These are phyloP conservation scores for Agrochola litura DNA, from an alignment of 2,888 invertebrate species.

Conservation along the genomic window DNA sequence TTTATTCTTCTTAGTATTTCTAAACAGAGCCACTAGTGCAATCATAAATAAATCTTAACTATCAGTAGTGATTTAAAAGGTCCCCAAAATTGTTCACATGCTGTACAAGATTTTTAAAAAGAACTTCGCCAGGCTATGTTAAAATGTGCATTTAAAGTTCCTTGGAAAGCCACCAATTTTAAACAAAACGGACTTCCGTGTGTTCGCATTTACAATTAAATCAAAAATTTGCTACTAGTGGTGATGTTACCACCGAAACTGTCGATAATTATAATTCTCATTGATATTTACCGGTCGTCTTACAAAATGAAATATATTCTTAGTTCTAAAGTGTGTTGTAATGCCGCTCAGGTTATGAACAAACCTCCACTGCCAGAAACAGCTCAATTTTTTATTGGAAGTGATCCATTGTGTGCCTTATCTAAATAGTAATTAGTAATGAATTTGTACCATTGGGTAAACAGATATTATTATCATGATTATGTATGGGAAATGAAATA, in stretches of 20 bases:
- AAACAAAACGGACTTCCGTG: neutral
- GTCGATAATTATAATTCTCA: slow-evolving; percentile 61
- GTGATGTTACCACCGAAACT: slow-evolving; percentile 58
- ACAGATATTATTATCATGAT: slow-evolving; percentile 36
- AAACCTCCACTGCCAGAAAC: slow-evolving; percentile 66
- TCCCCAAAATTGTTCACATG: slow-evolving; percentile 25
- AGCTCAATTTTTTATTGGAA: slow-evolving; percentile 64
- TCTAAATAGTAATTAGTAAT: slow-evolving; percentile 31
- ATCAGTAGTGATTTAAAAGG: neutral
- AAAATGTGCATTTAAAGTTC: slow-evolving; percentile 7
- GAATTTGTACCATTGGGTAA: slow-evolving; percentile 23
- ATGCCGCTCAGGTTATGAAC: slow-evolving; percentile 52
- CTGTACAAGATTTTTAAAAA: neutral
- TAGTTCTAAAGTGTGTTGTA: slow-evolving; percentile 28
- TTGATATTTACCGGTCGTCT: slow-evolving; percentile 39
- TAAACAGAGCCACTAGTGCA: slow-evolving; percentile 43
- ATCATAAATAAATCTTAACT: neutral
- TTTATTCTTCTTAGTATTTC: slow-evolving; percentile 54
- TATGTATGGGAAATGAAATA: slow-evolving; percentile 39
- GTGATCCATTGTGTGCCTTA: slow-evolving; percentile 60
- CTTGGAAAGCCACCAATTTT: neutral
- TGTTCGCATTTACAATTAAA: neutral
- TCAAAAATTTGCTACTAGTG: slow-evolving; percentile 31
- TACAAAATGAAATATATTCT: slow-evolving; percentile 28
- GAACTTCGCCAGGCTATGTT: neutral